phyloP scores from a whole-genome alignment of 2,888 invertebrate species.

The Herminia tarsipennalis region DNA sequence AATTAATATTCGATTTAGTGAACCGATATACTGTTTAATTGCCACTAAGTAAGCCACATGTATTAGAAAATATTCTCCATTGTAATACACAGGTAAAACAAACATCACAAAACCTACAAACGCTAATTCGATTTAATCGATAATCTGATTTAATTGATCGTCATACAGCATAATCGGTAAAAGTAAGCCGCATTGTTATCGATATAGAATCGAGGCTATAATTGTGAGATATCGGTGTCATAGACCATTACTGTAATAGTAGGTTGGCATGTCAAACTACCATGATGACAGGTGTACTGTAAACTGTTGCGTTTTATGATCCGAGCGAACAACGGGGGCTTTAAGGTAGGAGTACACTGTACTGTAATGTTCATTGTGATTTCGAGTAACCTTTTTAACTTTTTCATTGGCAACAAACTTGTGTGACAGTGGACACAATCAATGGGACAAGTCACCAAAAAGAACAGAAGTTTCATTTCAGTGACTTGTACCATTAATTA shows the following conservation, averaged over 20 bases:
- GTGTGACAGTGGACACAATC: too few relatives aligned
- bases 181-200: slow-evolving; percentile 40
- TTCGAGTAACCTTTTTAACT: neutral
- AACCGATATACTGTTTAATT: too few relatives aligned
- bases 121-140: slow-evolving; percentile 29
- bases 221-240: slow-evolving; percentile 45
- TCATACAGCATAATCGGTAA: slow-evolving; percentile 25
- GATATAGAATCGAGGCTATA: slow-evolving; percentile 43
- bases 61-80: too few relatives aligned
- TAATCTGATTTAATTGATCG: slow-evolving; percentile 27
- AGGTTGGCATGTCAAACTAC: slow-evolving; percentile 54
- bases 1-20: too few relatives aligned
- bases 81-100: neutral
- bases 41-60: too few relatives aligned
- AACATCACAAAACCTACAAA: neutral
- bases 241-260: slow-evolving; percentile 49
- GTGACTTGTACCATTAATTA: too few relatives aligned
- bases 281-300: slow-evolving; percentile 54
- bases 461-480: too few relatives aligned
- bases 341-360: slow-evolving; percentile 7
- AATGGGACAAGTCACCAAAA: too few relatives aligned
- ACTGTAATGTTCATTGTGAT: neutral
- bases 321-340: slow-evolving; percentile 32
- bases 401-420: too few relatives aligned
- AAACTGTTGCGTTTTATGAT: slow-evolving; percentile 52